Evolutionary conservation across 2,113 vertebrate species (phyloP), one percentile per base, ranked within the genome.

Genomic region (Phocoena sinus): DNA sequence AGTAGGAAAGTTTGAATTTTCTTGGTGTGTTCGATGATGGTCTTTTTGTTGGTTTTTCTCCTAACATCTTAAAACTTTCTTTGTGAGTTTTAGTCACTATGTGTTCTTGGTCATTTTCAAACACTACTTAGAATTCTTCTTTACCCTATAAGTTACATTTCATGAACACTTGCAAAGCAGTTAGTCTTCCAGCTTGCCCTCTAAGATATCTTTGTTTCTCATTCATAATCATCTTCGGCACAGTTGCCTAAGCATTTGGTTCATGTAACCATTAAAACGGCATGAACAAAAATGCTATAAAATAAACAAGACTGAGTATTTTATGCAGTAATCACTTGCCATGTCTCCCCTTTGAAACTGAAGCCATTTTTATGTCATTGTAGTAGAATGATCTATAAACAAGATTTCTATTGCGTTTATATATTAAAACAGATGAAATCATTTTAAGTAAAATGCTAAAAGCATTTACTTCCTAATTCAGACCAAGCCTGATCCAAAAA

Each of bases 381-480:
- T 50, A 97, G 92, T 65, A 97, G 92, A 97, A 96, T 89, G 94
- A 97, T 95, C 94, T 85, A 85, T 95, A 97, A 98, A 84, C 96
- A 95, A 98, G 60, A 88, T 97, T 98, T 98, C 89, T 95, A 28
- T 97, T 97, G 98, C 41, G 89, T 97, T 0, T 33, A 41, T 97
- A 85, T 96, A 96, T 97, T 96, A 97, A 98, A 95, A 92, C 95
- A 98, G 85, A 95, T 97, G 94, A 98, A 98, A 98, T 91, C 62
- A 79, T 94, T 98, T 97, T 81, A 38, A 92, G 97, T 97, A 97
- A 93, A 91, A 97, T 94, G 33, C 96, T 98, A 97, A 97, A 95
- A 98, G 97, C 93, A 95, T 98, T 96, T 97, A 83, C 80, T 94
- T 97, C 89, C 81, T 96, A 89, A 56, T 73, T 93, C 77, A 62